Evolutionary conservation across 1,140 invertebrate species (phyloP).

Genomic region (Drosophila nebulosa): DNA sequence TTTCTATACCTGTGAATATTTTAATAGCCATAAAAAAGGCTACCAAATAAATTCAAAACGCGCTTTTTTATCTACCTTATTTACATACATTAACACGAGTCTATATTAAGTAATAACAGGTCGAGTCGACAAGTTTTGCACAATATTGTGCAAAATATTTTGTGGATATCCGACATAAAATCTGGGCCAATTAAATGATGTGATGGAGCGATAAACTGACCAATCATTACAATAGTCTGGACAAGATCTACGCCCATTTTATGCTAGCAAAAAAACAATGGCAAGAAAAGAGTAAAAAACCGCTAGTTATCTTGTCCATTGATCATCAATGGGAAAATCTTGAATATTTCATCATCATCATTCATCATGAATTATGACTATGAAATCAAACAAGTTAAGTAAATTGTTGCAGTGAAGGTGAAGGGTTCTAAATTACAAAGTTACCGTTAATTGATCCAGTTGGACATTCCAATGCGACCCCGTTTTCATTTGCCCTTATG

Average conservation of each 20-base stretch:
- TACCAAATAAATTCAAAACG: no score
- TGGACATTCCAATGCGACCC: conserved; percentile 47
- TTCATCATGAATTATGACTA: not conserved
- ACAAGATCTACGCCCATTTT: conserved; percentile 56
- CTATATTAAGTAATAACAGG: no score
- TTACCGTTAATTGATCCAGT: conserved; percentile 42
- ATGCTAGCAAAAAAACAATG: conserved; percentile 34
- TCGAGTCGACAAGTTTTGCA: conserved; percentile 47
- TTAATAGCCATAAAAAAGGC: not conserved
- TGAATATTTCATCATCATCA: not conserved
- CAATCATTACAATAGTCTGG: conserved; percentile 58
- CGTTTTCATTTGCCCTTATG: conserved; percentile 34
- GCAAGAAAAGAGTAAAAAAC: conserved; percentile 10
- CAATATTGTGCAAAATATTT: conserved; percentile 31
- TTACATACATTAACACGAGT: no score
- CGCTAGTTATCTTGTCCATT: not conserved
- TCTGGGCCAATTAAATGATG: conserved; percentile 60
- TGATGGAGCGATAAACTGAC: conserved; percentile 64
- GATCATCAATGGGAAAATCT: not conserved
- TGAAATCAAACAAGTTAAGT: not conserved
- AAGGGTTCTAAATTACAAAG: conserved; percentile 25
- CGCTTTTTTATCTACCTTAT: no score
- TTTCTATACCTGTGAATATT: not conserved
- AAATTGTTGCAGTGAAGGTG: conserved; percentile 16
- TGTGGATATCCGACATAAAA: conserved; percentile 21